Base-by-base conservation (phyloP, 2,888 invertebrate genomes). In the Dicyrtomina minuta region DNA sequence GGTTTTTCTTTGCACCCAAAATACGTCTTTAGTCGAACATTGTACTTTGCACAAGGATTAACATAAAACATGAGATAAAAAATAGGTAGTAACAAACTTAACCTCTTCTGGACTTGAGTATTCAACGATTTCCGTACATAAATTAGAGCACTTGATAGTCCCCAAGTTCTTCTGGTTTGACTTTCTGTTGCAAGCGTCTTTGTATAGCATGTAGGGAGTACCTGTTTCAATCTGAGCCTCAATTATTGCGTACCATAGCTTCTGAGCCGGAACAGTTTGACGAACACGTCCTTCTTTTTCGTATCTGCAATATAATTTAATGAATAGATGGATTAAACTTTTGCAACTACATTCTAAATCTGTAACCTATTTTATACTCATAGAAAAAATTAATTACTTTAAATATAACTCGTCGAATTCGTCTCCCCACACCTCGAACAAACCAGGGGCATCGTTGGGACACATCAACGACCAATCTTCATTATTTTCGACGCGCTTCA, bases 161-260 rank as follows among this genome's bases (percentile, higher is more conserved):
- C 99, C 99, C 70, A 99, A 84, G 83, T 99, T 97, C 82, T 98
- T 91, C 80, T 99, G 99, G 82, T 99, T 99, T 71, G 94, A 94
- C 84, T 99, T 99, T 1, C 91, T 84, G 81, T 99, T 99, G 81
- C 98, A 97, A 3, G 95, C 88, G 83, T 99, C 99, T 83, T 95
- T 95, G 81, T 93, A 95, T 0, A 94, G 83, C 94, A 99, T 97
- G 82, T 95, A 99, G 0, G 99, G 99, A 4, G 93, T 95, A 15
- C 98, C 99, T 1, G 98, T 98, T 85, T 99, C 99, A 2, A 95
- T 92, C 84, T 97, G 96, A 0, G 96, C 88, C 80, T 93, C 91
- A 72, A 96, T 89, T 73, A 99, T 93, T 49, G 95, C 93, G 80
- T 90, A 90, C 97, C 97, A 99, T 49, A 99, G 82, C 70, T 90